A percentile compares a stretch with the other conserved stretches of the same genome.
Evolutionary conservation across 2,113 vertebrate genomes (phyloP).

Genomic region (Lepus europaeus): DNA sequence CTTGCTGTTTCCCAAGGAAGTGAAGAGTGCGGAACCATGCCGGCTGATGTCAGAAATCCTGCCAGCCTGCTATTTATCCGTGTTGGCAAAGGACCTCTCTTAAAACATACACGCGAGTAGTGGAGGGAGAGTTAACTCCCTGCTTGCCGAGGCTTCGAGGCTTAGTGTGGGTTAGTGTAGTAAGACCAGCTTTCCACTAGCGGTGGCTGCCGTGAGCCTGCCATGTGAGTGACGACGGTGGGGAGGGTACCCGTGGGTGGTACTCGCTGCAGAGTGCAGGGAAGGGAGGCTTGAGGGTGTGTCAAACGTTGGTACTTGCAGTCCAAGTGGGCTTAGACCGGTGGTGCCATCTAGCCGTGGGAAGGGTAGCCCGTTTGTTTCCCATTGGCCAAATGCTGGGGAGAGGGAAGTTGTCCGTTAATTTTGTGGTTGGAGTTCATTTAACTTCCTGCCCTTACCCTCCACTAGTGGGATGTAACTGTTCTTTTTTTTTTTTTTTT

Average conservation of each 20-base stretch:
- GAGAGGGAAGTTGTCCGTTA: background rate
- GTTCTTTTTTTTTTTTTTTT: background rate
- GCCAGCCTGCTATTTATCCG: background rate
- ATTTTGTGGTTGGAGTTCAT: background rate
- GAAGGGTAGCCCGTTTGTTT: accelerated
- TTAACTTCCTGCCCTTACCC: background rate
- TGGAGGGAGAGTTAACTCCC: background rate
- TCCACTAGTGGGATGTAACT: background rate
- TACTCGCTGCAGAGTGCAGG: background rate
- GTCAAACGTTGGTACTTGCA: background rate
- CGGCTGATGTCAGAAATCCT: background rate
- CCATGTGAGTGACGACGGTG: background rate
- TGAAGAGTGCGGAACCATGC: background rate
- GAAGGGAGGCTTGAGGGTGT: no score
- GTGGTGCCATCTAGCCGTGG: accelerated
- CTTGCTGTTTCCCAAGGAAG: background rate
- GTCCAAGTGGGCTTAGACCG: background rate
- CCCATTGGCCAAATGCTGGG: background rate
- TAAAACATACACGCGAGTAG: background rate
- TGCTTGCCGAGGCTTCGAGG: slow-evolving; percentile 12
- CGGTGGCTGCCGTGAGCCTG: background rate
- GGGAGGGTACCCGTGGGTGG: no score
- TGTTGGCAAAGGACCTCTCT: background rate
- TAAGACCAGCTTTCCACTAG: background rate
- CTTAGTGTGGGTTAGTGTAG: background rate